These are phyloP conservation scores for Poecilus cupreus DNA, from an alignment of 2,888 invertebrate genomes.

Conservation along the genomic window DNA sequence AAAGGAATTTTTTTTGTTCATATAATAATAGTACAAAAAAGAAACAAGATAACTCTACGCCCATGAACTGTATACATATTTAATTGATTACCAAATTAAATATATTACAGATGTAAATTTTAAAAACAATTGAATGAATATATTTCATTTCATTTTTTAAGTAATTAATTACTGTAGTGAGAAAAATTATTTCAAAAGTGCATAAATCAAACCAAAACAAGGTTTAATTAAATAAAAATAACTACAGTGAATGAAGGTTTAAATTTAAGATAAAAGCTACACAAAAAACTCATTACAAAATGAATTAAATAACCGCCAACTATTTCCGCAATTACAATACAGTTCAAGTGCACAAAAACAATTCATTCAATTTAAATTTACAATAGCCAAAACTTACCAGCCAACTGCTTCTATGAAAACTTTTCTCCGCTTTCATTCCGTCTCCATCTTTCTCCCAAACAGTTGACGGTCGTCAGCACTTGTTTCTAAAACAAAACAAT, in stretches of 20 bases:
- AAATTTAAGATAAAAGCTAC: background rate
- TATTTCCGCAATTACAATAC: slow-evolving; percentile 10
- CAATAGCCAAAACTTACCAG: slow-evolving; percentile 16
- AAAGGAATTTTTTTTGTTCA: too few relatives aligned
- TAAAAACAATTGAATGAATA: too few relatives aligned
- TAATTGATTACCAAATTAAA: too few relatives aligned
- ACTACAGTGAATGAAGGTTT: background rate
- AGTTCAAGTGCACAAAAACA: slow-evolving; percentile 12
- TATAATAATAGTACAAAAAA: too few relatives aligned
- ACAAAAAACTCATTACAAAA: background rate
- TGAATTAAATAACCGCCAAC: background rate
- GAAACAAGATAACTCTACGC: too few relatives aligned
- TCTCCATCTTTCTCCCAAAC: background rate
- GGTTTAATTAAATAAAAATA: background rate
- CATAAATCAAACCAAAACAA: too few relatives aligned
- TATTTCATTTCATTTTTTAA: too few relatives aligned
- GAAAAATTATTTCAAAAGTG: background rate
- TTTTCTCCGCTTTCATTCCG: background rate
- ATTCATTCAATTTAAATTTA: slow-evolving; percentile 4
- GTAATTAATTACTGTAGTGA: too few relatives aligned
- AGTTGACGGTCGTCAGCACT: background rate
- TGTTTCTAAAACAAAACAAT: slow-evolving; percentile 3
- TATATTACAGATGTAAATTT: too few relatives aligned
- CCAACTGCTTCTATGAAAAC: background rate
- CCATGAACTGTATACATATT: too few relatives aligned